These are phyloP conservation scores for Varanus komodoensis DNA, from an alignment of 2,113 vertebrate genomes.

Conservation along the genomic window DNA sequence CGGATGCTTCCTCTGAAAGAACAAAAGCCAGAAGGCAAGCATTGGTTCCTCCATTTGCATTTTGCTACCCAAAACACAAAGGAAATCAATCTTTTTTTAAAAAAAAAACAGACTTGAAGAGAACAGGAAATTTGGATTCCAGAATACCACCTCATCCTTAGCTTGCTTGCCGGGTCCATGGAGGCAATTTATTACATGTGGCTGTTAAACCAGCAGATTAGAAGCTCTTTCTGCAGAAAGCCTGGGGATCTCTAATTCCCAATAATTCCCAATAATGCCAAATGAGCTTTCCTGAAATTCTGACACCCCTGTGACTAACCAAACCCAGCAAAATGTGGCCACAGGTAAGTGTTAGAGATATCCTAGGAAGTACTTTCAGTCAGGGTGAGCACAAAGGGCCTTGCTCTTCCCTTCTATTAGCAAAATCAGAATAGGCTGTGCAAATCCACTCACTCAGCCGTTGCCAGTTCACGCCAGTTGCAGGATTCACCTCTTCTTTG, in stretches of 20 bases:
- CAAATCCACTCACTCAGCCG: background rate
- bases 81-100: constrained; percentile 58
- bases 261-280: too few species aligned
- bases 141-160: background rate
- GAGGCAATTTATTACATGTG: background rate
- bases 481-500: background rate
- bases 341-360: background rate
- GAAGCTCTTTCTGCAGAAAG: background rate
- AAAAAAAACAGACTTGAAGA: constrained; percentile 42
- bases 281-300: background rate
- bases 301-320: background rate
- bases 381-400: too few species aligned
- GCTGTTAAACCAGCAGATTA: background rate
- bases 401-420: background rate
- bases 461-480: too few species aligned
- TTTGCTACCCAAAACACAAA: constrained; percentile 2
- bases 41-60: constrained; percentile 25
- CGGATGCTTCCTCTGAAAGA: background rate
- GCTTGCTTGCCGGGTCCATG: background rate
- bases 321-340: background rate
- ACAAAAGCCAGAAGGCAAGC: background rate
- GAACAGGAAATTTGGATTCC: constrained; percentile 55
- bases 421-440: background rate
- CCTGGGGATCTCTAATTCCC: background rate
- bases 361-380: background rate